Conservation (phyloP, 2,888 invertebrate species). For the Limenitis camilla region DNA sequence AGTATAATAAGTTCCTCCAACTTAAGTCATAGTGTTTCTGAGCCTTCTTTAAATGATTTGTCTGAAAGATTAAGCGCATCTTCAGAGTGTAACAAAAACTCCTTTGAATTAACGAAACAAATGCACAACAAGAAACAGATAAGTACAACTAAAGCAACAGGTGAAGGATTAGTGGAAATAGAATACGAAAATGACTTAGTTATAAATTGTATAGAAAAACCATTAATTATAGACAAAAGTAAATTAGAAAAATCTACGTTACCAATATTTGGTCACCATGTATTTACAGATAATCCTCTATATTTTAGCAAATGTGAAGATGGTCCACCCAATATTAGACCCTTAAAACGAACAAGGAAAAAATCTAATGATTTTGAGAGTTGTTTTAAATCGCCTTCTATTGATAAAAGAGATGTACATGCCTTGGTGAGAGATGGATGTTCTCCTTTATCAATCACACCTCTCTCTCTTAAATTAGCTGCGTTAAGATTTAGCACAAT, state of each 20-base stretch:
- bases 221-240: slow-evolving; percentile 36
- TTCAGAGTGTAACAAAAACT: slow-evolving; percentile 44
- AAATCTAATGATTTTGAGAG: slow-evolving; percentile 66
- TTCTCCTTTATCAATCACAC: slow-evolving; percentile 72
- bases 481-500: slow-evolving; percentile 74
- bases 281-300: slow-evolving; percentile 66
- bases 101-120: slow-evolving; percentile 39
- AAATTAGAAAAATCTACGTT: slow-evolving; percentile 57
- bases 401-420: slow-evolving; percentile 61
- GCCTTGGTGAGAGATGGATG: slow-evolving; percentile 60
- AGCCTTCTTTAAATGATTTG: slow-evolving; percentile 57
- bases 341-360: slow-evolving; percentile 61
- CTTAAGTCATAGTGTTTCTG: slow-evolving; percentile 58
- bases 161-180: slow-evolving; percentile 72
- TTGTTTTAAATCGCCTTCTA: slow-evolving; percentile 62
- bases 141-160: slow-evolving; percentile 60
- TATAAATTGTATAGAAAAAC: slow-evolving; percentile 60
- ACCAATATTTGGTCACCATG: slow-evolving; percentile 66
- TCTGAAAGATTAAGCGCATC: slow-evolving; percentile 52
- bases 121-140: slow-evolving; percentile 36
- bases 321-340: slow-evolving; percentile 48
- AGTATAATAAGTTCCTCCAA: slow-evolving; percentile 38
- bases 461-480: slow-evolving; percentile 75
- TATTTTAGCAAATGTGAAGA: slow-evolving; percentile 64
- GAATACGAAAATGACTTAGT: slow-evolving; percentile 70